phyloP scores from a whole-genome alignment of 2,113 vertebrate species.

The Pseudopodoces humilis region DNA sequence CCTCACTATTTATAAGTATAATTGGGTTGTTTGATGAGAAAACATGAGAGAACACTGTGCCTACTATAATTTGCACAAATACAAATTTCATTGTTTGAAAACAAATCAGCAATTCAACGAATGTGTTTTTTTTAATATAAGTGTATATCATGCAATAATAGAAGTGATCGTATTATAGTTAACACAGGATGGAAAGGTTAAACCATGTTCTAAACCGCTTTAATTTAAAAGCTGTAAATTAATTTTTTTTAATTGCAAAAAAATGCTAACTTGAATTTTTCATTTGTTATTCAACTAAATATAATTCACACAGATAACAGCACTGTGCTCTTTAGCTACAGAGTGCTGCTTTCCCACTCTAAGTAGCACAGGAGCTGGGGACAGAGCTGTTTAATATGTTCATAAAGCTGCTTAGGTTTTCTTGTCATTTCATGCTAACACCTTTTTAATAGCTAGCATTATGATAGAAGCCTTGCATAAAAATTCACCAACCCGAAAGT shows the following conservation, averaged over 20 bases:
- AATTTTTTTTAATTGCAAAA: slow-evolving; percentile 25
- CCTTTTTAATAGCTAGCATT: slow-evolving; percentile 56
- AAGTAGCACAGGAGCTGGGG: neutral
- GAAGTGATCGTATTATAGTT: neutral
- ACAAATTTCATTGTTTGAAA: slow-evolving; percentile 62
- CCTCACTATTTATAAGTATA: slow-evolving; percentile 74
- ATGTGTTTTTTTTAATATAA: neutral
- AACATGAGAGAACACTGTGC: slow-evolving; percentile 67
- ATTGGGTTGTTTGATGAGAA: slow-evolving; percentile 71
- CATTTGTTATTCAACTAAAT: neutral
- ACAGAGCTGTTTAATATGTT: slow-evolving; percentile 31
- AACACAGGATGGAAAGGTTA: slow-evolving; percentile 9
- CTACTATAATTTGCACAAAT: slow-evolving; percentile 63
- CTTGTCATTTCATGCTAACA: slow-evolving; percentile 57
- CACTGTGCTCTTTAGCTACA: neutral
- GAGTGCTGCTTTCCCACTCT: neutral
- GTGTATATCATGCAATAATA: slow-evolving; percentile 33
- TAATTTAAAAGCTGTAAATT: slow-evolving; percentile 19
- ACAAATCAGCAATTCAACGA: slow-evolving; percentile 46
- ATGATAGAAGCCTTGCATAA: slow-evolving; percentile 11
- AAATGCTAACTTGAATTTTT: slow-evolving; percentile 17
- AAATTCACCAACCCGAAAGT: neutral
- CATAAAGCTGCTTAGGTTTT: slow-evolving; percentile 59
- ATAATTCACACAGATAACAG: neutral
- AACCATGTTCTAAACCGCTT: neutral